These are phyloP conservation scores for Campaea margaritaria DNA, from an alignment of 2,888 invertebrate species.

Conservation along the genomic window DNA sequence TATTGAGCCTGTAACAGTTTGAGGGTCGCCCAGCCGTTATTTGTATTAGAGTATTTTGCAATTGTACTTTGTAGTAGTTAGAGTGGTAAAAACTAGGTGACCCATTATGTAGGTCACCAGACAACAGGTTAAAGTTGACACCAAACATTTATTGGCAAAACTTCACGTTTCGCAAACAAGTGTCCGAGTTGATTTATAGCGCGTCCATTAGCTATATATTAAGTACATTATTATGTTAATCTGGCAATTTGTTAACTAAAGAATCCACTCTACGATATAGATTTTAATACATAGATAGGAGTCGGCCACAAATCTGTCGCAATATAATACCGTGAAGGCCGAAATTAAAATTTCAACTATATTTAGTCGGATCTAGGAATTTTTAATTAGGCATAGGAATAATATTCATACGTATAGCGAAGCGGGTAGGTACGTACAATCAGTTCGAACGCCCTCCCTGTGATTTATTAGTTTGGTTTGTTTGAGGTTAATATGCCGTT, in stretches of 20 bases:
- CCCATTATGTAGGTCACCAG: constrained; percentile 17
- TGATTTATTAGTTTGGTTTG: constrained; percentile 34
- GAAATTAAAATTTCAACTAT: constrained; percentile 27
- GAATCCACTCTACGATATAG: constrained; percentile 36
- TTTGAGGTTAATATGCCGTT: constrained; percentile 39
- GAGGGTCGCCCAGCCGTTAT: too few relatives aligned
- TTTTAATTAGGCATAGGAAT: constrained; percentile 8
- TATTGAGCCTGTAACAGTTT: too few relatives aligned
- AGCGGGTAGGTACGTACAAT: neutral
- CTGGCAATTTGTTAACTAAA: constrained; percentile 33
- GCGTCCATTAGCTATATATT: constrained; percentile 32
- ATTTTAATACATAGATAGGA: constrained; percentile 23
- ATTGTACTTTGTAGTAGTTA: too few relatives aligned
- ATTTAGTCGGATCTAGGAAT: constrained; percentile 21
- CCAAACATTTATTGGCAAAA: constrained; percentile 16
- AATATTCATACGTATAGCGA: constrained; percentile 5
- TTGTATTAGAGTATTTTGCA: too few relatives aligned
- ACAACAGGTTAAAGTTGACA: constrained; percentile 26
- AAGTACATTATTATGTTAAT: constrained; percentile 39
- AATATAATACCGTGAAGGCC: constrained; percentile 30
- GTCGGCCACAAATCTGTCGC: constrained; percentile 26
- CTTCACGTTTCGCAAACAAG: constrained; percentile 27
- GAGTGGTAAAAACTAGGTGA: neutral
- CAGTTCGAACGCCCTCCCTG: constrained; percentile 14
- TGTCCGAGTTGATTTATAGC: constrained; percentile 23